phyloP scores from a whole-genome alignment of 1,140 invertebrate genomes.

The Dendroctonus valens region DNA sequence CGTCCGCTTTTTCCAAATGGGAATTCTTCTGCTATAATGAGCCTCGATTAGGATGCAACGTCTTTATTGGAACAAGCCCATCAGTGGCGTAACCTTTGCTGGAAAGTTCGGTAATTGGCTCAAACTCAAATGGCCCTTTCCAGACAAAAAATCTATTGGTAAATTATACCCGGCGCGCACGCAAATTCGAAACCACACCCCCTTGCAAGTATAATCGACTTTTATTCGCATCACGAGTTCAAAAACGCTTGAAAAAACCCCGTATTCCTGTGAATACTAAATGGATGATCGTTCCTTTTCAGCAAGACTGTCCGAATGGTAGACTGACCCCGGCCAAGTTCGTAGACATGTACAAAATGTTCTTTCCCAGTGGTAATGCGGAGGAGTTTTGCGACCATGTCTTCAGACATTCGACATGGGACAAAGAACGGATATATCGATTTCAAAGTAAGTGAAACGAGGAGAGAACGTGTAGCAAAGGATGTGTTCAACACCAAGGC shows the following conservation, averaged over 20 bases:
- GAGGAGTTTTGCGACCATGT: constrained; percentile 99
- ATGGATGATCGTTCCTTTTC: constrained; percentile 52
- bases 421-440: constrained; percentile 98
- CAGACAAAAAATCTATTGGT: not conserved
- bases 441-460: constrained; percentile 73
- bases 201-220: too few species aligned
- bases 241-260: too few species aligned
- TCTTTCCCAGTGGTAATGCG: constrained; percentile 97
- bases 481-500: too few species aligned
- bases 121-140: too few species aligned
- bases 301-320: constrained; percentile 99
- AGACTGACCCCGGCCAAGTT: constrained; percentile 96
- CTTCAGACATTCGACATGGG: constrained; percentile 99
- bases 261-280: not conserved
- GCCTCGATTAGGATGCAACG: too few species aligned
- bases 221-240: too few species aligned
- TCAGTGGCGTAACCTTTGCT: too few species aligned
- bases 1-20: too few species aligned
- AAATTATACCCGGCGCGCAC: not conserved
- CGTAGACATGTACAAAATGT: constrained; percentile 99
- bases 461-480: too few species aligned
- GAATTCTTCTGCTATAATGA: too few species aligned
- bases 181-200: too few species aligned
- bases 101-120: not conserved
- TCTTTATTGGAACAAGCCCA: too few species aligned